These are phyloP conservation scores for Sparus aurata DNA, from an alignment of 2,797 vertebrate genomes.

Conservation along the genomic window DNA sequence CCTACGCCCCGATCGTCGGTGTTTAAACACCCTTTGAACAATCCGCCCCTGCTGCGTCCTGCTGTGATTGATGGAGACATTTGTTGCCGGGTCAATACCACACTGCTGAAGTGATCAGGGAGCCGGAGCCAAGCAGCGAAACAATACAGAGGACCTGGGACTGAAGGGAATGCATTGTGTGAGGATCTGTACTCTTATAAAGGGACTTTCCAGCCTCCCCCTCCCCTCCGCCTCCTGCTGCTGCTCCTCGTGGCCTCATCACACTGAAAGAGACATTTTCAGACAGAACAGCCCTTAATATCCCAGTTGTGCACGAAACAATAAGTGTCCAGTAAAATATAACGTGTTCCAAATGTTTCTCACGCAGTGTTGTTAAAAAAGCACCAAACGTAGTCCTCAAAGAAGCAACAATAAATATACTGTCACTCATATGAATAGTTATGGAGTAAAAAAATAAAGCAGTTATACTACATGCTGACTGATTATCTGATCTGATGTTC, in stretches of 20 bases:
- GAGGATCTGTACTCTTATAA: constrained; percentile 46
- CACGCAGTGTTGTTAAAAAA: no score
- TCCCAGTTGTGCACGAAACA: constrained; percentile 5
- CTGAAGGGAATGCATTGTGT: constrained; percentile 64
- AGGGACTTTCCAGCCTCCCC: constrained; percentile 67
- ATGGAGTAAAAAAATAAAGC: no score
- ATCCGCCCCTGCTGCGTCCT: constrained; percentile 40
- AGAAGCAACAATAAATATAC: no score
- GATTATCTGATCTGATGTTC: no score
- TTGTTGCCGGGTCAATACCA: constrained; percentile 57
- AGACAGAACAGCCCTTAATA: constrained; percentile 11
- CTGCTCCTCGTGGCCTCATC: constrained; percentile 21
- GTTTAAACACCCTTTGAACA: constrained; percentile 58
- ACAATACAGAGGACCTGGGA: constrained; percentile 46
- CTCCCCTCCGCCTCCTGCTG: neutral
- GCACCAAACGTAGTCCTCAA: no score
- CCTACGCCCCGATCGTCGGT: constrained; percentile 41
- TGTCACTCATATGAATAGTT: no score
- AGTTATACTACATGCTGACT: no score
- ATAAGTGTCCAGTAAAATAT: constrained; percentile 12
- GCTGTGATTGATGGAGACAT: constrained; percentile 63
- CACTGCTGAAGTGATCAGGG: constrained; percentile 63
- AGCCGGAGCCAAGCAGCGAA: constrained; percentile 42
- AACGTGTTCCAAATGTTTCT: constrained; percentile 2
- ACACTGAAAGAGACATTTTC: constrained; percentile 33